Evolutionary conservation across 2,113 vertebrate species (phyloP).

Genomic region (Ammodytes marinus): DNA sequence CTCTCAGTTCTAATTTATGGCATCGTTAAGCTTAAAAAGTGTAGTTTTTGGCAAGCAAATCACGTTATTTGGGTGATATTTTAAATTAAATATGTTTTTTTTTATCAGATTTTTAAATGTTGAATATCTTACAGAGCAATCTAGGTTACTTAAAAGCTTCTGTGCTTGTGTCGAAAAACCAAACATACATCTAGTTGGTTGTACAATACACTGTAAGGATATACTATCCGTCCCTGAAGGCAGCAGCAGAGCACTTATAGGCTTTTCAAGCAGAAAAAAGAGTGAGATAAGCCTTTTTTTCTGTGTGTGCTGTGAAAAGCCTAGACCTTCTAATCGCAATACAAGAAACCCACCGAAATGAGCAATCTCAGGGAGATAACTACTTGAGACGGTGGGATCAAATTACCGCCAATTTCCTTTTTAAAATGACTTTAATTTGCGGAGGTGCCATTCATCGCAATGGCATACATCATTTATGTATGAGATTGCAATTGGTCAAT

Average conservation of each 20-base stretch:
- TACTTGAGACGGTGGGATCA: conserved; percentile 54
- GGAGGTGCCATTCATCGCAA: conserved; percentile 52
- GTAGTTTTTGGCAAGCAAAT: not conserved
- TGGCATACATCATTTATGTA: conserved; percentile 60
- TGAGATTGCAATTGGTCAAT: conserved; percentile 64
- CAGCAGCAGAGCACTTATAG: conserved; percentile 29
- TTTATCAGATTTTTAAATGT: not conserved
- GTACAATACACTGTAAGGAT: conserved; percentile 20
- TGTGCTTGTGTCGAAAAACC: not conserved
- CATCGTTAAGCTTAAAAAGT: conserved; percentile 22
- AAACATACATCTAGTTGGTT: not conserved
- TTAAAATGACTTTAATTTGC: conserved; percentile 64
- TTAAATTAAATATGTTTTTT: conserved; percentile 17
- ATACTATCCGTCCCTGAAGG: conserved; percentile 15
- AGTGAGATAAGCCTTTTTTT: conserved; percentile 32
- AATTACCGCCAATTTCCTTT: conserved; percentile 67
- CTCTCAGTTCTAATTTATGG: not conserved
- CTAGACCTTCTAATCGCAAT: conserved; percentile 37
- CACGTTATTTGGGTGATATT: not conserved
- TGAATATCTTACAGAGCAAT: conserved; percentile 2
- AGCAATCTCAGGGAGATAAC: conserved; percentile 32
- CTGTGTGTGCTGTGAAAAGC: no score
- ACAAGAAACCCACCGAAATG: conserved; percentile 35
- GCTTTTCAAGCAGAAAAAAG: conserved; percentile 14
- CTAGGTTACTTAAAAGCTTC: not conserved